phyloP scores from a whole-genome alignment of 2,797 vertebrate species.

The Sebastes elongatus region DNA sequence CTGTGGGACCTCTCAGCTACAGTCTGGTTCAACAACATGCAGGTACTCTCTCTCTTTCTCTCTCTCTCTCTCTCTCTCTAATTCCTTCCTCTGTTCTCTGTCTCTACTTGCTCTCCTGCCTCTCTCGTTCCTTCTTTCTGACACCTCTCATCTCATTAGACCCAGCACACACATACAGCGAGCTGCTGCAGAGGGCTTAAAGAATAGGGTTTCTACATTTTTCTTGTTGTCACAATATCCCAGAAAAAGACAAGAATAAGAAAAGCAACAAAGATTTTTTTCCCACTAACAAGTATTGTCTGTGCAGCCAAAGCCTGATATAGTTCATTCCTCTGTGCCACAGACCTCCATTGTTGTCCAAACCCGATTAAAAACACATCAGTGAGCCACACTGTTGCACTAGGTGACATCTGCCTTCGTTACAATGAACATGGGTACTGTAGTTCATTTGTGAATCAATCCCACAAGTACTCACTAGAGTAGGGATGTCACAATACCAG shows the following conservation, averaged over 20 bases:
- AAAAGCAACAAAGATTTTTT: neutral
- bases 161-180: neutral
- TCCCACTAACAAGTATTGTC: neutral
- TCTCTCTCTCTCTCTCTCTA: conserved; percentile 11
- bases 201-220: neutral
- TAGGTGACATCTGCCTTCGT: conserved; percentile 9
- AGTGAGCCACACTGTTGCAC: neutral
- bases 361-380: conserved; percentile 9
- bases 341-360: neutral
- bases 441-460: conserved; percentile 7
- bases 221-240: neutral
- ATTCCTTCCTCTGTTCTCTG: conserved; percentile 36
- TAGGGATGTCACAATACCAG: too few species aligned
- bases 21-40: conserved; percentile 51
- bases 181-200: conserved; percentile 4
- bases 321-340: neutral
- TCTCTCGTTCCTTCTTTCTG: conserved; percentile 11
- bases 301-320: neutral
- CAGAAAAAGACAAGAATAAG: neutral
- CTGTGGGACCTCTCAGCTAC: conserved; percentile 44
- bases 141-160: conserved; percentile 19
- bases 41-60: conserved; percentile 22
- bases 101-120: conserved; percentile 53
- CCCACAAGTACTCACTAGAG: neutral
- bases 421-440: conserved; percentile 9